Base-by-base conservation (phyloP, 1,140 invertebrate genomes). In the Papilio dardanus region DNA sequence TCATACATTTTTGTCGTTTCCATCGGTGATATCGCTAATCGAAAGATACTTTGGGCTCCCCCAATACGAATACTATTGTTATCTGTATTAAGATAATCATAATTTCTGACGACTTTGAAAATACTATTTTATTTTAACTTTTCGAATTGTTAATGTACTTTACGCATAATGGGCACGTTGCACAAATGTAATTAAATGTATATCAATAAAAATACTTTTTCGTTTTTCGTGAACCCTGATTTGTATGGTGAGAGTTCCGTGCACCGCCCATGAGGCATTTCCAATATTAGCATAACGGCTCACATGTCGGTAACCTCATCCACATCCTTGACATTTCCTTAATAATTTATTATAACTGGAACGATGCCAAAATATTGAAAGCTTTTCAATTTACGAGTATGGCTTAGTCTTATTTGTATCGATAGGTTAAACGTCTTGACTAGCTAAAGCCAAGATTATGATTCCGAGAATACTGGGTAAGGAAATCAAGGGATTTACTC, bases 341-440 rank as follows among this genome's bases (percentile, higher is more conserved):
- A 54, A 24, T 54, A 54, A 24, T 54, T 24, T 54, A 10, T 54
- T 54, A 24, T 24, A 54, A 28, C 50, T 46, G 42, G 42, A 46
- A 19, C n/a, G 42, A 46, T 46, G 42, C 42, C 42, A 46, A 46
- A 46, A 46, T n/a, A 46, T 46, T 46, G 42, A 46, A 54, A 54
- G 50, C 50, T 24, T 24, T 19, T 54, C 50, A 54, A 50, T 50
- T 8, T 8, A 10, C n/a, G 8, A 28, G 24, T 54, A 2, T 24
- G 8, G 19, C 7, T 24, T 10, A 21, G 10, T 7, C 1, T 24
- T 3, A 28, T 54, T 54, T 3, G 8, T 37, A 10, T 54, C 50
- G 16, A 46, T 46, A 46, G 42, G 16, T 7, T n/a, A 5, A 7
- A 42, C 3, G 19, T 24, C 19, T 24, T 12, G 35, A 54, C 16